phyloP scores from a whole-genome alignment of 2,113 vertebrate species.

The Aegithalos caudatus region DNA sequence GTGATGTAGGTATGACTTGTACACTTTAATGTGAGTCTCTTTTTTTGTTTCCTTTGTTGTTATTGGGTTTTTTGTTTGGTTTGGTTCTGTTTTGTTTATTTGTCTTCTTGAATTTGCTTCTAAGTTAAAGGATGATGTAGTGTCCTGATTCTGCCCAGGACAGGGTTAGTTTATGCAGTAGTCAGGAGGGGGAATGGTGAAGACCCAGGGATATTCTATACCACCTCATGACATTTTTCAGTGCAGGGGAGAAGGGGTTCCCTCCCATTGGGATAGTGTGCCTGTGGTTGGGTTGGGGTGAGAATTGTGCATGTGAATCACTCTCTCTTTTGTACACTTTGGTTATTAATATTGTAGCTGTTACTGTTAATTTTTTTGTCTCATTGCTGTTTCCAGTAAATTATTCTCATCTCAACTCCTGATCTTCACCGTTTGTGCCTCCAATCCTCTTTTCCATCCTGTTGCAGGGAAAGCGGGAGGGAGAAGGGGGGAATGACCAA shows the following conservation, averaged over 20 bases:
- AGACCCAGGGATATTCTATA: background rate
- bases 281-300: background rate
- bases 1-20: background rate
- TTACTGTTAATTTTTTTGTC: background rate
- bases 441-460: background rate
- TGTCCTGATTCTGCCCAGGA: background rate
- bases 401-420: background rate
- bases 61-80: background rate
- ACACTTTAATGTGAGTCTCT: background rate
- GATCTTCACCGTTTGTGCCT: background rate
- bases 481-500: background rate
- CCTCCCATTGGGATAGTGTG: fast-evolving
- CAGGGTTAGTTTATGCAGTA: background rate
- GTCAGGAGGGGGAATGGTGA: background rate
- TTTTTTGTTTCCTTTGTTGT: background rate
- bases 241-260: background rate
- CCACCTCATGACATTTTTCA: background rate
- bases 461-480: background rate
- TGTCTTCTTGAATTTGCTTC: background rate
- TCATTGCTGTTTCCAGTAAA: background rate
- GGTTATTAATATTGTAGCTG: background rate
- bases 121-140: background rate
- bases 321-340: background rate
- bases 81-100: background rate
- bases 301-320: background rate